These are phyloP conservation scores for Vandiemenella viatica DNA, from an alignment of 2,888 invertebrate species.

Conservation along the genomic window DNA sequence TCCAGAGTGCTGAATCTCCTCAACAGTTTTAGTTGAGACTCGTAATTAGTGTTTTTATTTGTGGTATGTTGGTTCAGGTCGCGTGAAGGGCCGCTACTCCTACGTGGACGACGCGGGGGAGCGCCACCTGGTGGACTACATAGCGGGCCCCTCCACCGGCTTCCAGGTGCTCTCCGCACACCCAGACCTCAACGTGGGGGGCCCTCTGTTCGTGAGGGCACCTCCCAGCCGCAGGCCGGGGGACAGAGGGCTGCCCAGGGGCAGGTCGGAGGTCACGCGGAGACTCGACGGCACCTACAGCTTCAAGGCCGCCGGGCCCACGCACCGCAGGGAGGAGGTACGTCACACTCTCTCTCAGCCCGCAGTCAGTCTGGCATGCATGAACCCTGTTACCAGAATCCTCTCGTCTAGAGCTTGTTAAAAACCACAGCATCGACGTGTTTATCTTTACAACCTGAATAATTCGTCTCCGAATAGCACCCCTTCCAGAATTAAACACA, in stretches of 20 bases:
- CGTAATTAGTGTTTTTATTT: too few species aligned
- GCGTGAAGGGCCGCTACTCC: conserved; percentile 41
- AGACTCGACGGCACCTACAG: conserved; percentile 59
- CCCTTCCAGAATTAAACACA: too few species aligned
- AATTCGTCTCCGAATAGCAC: too few species aligned
- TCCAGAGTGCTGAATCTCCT: too few species aligned
- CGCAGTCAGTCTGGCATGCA: too few species aligned
- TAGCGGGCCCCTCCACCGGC: conserved; percentile 59
- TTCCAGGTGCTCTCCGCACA: conserved; percentile 56
- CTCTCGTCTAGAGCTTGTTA: too few species aligned
- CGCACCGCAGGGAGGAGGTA: conserved; percentile 52
- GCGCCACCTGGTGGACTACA: conserved; percentile 57
- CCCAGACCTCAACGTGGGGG: conserved; percentile 37
- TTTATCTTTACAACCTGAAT: too few species aligned
- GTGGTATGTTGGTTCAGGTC: not conserved
- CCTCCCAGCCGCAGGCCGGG: conserved; percentile 8
- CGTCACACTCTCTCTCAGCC: too few species aligned
- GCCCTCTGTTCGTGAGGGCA: conserved; percentile 11
- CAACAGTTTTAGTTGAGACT: too few species aligned
- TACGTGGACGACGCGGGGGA: conserved; percentile 63
- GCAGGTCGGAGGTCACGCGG: conserved; percentile 54
- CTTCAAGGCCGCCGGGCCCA: conserved; percentile 60
- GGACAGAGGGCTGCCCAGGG: conserved; percentile 28
- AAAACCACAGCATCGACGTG: too few species aligned
- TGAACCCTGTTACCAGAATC: too few species aligned